Evolutionary conservation across 2,113 vertebrate species (phyloP), one percentile per base, ranked within the genome.

Genomic region (Saccopteryx leptura): DNA sequence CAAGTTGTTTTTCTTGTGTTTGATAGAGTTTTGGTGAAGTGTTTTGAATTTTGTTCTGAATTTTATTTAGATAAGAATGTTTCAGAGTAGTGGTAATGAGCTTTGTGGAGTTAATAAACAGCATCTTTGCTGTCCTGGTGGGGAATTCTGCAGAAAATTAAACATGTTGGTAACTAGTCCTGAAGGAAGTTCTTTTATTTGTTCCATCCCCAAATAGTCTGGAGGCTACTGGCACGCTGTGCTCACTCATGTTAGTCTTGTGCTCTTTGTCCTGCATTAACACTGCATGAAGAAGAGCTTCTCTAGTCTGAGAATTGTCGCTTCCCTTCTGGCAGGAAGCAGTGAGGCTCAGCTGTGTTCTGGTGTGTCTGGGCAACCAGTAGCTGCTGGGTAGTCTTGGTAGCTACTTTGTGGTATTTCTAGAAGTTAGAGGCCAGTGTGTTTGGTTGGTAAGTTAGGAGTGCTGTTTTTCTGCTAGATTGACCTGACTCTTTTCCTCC

Each of bases 141-240:
- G 88, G 19, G 26, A 54, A 54, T 56, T 87, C 52, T 50, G 13
- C 28, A 58, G 26, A 66, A 79, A 61, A 54, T 60, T 28, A 82
- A 24, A 78, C 50, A 60, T 19, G 12, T 61, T 31, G 48, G 66
- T 50, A 66, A 18, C 46, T 78, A 54, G 24, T 5, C 3, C 50
- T 7, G 63, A 23, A 69, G 56, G 69, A 56, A 39, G 61, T 28
- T 75, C 31, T 86, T 28, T 75, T 15, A 21, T 8, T n/a, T 11
- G 58, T 21, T 68, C 10, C 2, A 4, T 19, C 10, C 21, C 12
- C 21, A 74, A 0, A 8, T 75, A 14, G 15, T 19, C 66, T 50
- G 68, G 52, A 56, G 72, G 12, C 18, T 13, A 0, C 5, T 0
- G 1, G 14, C 18, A 5, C 9, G 9, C 6, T 24, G 24, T 26